Evolutionary conservation across 2,797 vertebrate genomes (phyloP).

Genomic region (Tolypeutes matacus): DNA sequence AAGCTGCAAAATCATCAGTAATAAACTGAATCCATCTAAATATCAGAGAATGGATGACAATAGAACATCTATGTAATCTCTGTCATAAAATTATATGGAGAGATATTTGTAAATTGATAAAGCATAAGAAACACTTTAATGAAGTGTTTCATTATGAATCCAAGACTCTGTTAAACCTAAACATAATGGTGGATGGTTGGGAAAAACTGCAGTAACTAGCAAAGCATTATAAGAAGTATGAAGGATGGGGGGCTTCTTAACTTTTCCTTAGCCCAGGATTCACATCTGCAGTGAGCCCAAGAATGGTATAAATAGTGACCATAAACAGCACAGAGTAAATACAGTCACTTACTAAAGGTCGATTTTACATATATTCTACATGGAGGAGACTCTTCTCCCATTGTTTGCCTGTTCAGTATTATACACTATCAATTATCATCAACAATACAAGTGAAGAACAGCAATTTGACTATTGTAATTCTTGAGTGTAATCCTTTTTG

Average conservation of each 20-base stretch:
- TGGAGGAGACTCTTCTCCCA: neutral
- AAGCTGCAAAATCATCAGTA: neutral
- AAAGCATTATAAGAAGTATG: neutral
- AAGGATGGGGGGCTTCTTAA: neutral
- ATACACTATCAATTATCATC: neutral
- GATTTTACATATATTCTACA: neutral
- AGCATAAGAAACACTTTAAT: neutral
- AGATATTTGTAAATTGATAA: neutral
- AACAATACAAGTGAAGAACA: neutral
- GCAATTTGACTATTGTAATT: neutral
- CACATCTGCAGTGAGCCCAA: neutral
- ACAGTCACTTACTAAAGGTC: neutral
- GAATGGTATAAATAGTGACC: neutral
- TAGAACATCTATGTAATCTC: neutral
- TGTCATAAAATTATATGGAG: neutral
- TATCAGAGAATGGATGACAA: neutral
- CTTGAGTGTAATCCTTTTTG: conserved; percentile 7
- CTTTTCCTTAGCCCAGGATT: neutral
- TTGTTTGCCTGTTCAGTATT: neutral
- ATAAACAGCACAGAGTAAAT: neutral
- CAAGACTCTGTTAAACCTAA: neutral
- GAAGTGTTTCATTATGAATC: neutral
- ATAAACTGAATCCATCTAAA: neutral
- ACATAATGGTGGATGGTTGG: neutral
- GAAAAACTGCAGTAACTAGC: neutral